Evolutionary conservation across 2,797 vertebrate species (phyloP).

Genomic region (Nasua narica): DNA sequence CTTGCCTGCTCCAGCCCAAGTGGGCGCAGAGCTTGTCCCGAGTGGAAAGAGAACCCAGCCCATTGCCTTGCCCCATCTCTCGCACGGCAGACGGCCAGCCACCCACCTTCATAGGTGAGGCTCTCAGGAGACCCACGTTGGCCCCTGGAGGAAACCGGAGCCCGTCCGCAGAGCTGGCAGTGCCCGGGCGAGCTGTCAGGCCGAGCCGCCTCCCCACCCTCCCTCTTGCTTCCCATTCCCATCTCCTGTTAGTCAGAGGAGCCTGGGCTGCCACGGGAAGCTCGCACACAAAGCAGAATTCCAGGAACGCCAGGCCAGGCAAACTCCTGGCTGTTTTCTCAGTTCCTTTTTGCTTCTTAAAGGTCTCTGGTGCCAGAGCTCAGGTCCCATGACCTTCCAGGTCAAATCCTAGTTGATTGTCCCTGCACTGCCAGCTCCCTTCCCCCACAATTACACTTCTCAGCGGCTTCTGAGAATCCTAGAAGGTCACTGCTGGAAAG

Average conservation of each 20-base stretch:
- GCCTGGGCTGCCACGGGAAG: not conserved
- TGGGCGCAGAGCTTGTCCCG: not conserved
- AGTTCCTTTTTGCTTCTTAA: conserved; percentile 68
- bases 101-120: not conserved
- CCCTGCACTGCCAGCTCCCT: not conserved
- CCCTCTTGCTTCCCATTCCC: conserved; percentile 38
- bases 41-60: not conserved
- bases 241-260: conserved; percentile 49
- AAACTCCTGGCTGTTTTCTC: conserved; percentile 44
- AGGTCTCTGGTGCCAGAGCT: conserved; percentile 44
- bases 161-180: not conserved
- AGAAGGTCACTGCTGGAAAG: conserved; percentile 72
- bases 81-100: not conserved
- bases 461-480: conserved; percentile 69
- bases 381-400: conserved; percentile 40
- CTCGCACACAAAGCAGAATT: conserved; percentile 36
- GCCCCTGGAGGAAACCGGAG: not conserved
- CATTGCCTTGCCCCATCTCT: not conserved
- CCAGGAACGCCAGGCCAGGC: conserved; percentile 57
- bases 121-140: not conserved
- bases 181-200: not conserved
- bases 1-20: not conserved
- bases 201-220: not conserved
- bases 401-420: not conserved
- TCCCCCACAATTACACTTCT: conserved; percentile 55